These are phyloP conservation scores for Cyanoramphus novaezelandiae DNA, from an alignment of 2,113 vertebrate species.

Conservation along the genomic window DNA sequence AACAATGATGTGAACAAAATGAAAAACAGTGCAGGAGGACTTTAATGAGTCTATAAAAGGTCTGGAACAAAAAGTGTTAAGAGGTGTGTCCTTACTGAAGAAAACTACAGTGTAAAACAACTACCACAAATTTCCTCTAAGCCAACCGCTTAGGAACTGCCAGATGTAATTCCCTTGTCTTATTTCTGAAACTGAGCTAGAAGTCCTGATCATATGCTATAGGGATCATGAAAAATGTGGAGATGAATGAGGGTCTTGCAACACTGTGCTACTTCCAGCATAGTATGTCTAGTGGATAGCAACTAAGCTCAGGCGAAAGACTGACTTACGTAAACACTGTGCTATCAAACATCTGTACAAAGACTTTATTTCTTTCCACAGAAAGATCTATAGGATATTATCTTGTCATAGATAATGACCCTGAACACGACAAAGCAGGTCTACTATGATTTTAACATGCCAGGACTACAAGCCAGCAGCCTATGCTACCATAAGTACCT, in stretches of 20 bases:
- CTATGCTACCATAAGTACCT: neutral
- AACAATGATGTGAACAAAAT: neutral
- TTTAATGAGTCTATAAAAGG: neutral
- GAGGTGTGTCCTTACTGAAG: neutral
- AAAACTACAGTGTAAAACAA: neutral
- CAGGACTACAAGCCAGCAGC: neutral
- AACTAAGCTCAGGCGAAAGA: neutral
- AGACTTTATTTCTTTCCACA: neutral
- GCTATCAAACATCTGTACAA: neutral
- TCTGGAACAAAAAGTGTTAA: neutral
- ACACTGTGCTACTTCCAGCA: neutral
- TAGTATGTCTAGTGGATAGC: neutral
- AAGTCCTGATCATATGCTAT: neutral
- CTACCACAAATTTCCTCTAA: neutral
- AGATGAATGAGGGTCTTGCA: neutral
- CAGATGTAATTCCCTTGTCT: neutral
- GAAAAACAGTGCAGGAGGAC: neutral
- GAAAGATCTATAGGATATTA: neutral
- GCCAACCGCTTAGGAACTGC: neutral
- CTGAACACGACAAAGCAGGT: neutral
- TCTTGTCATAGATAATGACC: neutral
- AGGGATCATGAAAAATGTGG: neutral
- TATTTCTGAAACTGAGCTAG: neutral
- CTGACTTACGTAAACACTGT: neutral
- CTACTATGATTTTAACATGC: neutral